phyloP scores from a whole-genome alignment of 2,113 vertebrate genomes.

The Setophaga coronata region DNA sequence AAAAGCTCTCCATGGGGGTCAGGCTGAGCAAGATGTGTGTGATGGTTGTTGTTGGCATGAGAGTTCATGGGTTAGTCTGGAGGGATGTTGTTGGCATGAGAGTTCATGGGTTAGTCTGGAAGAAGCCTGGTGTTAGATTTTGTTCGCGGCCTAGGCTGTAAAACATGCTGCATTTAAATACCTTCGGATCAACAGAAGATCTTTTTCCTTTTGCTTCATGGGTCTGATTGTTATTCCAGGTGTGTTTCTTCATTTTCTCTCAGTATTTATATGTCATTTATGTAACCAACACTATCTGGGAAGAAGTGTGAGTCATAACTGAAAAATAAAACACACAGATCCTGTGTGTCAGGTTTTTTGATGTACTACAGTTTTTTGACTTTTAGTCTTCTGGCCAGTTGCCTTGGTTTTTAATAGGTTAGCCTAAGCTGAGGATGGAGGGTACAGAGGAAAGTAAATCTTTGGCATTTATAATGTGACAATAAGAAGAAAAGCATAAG shows the following conservation, averaged over 20 bases:
- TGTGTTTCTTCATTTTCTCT: conserved; percentile 15
- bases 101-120: not conserved
- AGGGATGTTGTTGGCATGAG: not conserved
- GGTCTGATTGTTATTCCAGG: conserved; percentile 32
- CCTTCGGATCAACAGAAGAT: not conserved
- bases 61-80: not conserved
- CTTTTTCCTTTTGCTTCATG: not conserved
- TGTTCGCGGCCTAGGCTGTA: not conserved
- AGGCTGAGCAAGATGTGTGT: not conserved
- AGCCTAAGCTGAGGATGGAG: not conserved
- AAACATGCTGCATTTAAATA: not conserved
- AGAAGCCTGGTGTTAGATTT: not conserved
- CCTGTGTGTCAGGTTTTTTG: not conserved
- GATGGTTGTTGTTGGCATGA: not conserved
- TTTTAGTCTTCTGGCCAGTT: not conserved
- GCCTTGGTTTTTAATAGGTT: not conserved
- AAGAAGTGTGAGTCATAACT: not conserved
- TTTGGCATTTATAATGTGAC: not conserved
- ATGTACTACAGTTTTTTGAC: not conserved
- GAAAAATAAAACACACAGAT: not conserved
- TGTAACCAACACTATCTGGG: not conserved
- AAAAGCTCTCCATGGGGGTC: not conserved
- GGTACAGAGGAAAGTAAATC: not conserved
- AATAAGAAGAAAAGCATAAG: not conserved
- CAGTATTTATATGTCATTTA: not conserved